phyloP scores from a whole-genome alignment of 1,140 invertebrate species.

The Trachymyrmex cornetzi region DNA sequence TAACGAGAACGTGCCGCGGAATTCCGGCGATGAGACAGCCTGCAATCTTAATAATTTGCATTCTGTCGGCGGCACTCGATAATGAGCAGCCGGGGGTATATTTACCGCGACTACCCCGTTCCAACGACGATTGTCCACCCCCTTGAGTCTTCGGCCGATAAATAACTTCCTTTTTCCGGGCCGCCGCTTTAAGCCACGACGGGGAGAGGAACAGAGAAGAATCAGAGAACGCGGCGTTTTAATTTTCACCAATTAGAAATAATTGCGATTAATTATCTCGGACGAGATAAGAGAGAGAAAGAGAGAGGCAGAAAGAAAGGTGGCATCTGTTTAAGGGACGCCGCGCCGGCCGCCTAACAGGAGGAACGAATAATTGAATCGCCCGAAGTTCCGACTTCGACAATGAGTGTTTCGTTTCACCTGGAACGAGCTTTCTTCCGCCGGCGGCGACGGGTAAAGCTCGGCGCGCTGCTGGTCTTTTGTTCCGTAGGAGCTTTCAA shows the following conservation, averaged over 20 bases:
- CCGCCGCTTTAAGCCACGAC: slow-evolving; percentile 18
- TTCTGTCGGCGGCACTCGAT: slow-evolving; percentile 63
- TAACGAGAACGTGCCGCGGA: slow-evolving; percentile 69
- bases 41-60: slow-evolving; percentile 72
- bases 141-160: slow-evolving; percentile 41
- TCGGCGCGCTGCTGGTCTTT: slow-evolving; percentile 43
- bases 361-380: slow-evolving; percentile 67
- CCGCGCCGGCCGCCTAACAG: slow-evolving; percentile 20
- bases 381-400: slow-evolving; percentile 49
- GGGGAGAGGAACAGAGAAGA: slow-evolving; percentile 27
- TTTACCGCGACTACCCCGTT: slow-evolving; percentile 63
- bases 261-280: slow-evolving; percentile 73
- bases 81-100: slow-evolving; percentile 69
- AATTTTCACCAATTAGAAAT: slow-evolving; percentile 74
- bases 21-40: slow-evolving; percentile 62
- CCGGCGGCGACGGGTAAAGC: slow-evolving; percentile 46
- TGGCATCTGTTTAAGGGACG: slow-evolving; percentile 62
- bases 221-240: slow-evolving; percentile 61
- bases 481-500: slow-evolving; percentile 53
- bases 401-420: slow-evolving; percentile 41
- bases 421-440: slow-evolving; percentile 44
- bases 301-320: slow-evolving; percentile 20
- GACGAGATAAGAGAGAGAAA: slow-evolving; percentile 29
- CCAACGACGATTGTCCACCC: slow-evolving; percentile 60
- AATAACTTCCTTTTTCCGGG: slow-evolving; percentile 58